Evolutionary conservation across 2,888 invertebrate genomes (phyloP).

Genomic region (Yponomeuta plumbellus): DNA sequence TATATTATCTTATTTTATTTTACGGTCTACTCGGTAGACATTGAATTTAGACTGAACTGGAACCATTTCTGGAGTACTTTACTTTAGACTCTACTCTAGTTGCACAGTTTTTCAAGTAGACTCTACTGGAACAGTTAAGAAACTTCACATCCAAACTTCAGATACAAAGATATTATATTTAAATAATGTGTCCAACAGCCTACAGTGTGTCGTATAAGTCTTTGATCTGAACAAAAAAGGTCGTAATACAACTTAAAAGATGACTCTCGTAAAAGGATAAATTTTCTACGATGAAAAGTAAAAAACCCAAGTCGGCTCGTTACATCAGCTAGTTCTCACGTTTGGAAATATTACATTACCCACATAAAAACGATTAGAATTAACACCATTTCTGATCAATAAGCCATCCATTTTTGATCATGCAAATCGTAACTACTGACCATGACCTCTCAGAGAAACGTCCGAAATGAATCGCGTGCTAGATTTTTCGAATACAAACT

Average conservation of each 20-base stretch:
- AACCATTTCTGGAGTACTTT: no score
- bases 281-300: not conserved
- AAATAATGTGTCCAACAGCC: no score
- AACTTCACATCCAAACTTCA: no score
- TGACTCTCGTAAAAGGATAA: not conserved
- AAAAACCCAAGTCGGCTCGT: not conserved
- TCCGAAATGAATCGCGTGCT: not conserved
- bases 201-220: no score
- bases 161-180: no score
- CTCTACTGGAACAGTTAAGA: no score
- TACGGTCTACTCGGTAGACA: no score
- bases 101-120: no score
- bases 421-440: not conserved
- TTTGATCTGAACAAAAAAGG: no score
- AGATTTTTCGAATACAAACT: not conserved
- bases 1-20: no score
- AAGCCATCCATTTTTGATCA: not conserved
- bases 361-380: not conserved
- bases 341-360: not conserved
- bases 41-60: no score
- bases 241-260: not conserved
- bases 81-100: no score
- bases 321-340: not conserved
- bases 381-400: not conserved
- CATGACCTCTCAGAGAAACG: not conserved